These are phyloP conservation scores for Achatina immaculata DNA, from an alignment of 1,140 invertebrate species.

Conservation along the genomic window DNA sequence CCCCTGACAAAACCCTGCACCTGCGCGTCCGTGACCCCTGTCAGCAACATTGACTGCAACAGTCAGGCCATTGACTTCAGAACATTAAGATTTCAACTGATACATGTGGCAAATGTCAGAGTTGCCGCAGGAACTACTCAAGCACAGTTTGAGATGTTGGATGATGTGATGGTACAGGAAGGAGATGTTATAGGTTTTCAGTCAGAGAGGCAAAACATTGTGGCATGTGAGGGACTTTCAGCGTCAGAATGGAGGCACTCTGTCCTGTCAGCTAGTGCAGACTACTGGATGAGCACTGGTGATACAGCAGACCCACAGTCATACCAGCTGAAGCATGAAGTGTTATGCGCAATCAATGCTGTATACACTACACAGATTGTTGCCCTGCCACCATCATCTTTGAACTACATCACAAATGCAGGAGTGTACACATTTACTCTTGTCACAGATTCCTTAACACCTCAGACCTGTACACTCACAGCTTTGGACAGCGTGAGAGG, in stretches of 20 bases:
- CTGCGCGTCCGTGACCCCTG: slow-evolving; percentile 20
- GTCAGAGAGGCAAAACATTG: not conserved
- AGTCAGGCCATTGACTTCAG: not conserved
- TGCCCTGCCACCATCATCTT: not conserved
- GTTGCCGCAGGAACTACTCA: slow-evolving; percentile 14
- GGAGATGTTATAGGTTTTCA: slow-evolving; percentile 45
- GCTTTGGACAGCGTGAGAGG: slow-evolving; percentile 35
- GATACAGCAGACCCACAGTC: not conserved
- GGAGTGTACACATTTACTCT: slow-evolving; percentile 37
- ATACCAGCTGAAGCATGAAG: slow-evolving; percentile 2
- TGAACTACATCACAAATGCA: slow-evolving; percentile 28
- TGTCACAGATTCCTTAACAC: not conserved
- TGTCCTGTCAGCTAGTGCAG: not conserved
- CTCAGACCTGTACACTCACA: slow-evolving; percentile 35
- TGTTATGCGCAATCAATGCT: slow-evolving; percentile 40
- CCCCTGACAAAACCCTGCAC: slow-evolving; percentile 23
- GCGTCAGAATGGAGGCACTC: slow-evolving; percentile 37
- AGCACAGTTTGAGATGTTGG: slow-evolving; percentile 1
- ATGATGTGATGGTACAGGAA: slow-evolving; percentile 16
- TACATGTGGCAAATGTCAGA: not conserved
- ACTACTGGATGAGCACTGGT: slow-evolving; percentile 8
- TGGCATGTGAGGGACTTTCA: slow-evolving; percentile 16
- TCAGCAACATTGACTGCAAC: slow-evolving; percentile 7
- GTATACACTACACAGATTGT: slow-evolving; percentile 3
- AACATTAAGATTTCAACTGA: not conserved